These are phyloP conservation scores for Corydoras maculifer DNA, from an alignment of 2,113 vertebrate species.

Conservation along the genomic window DNA sequence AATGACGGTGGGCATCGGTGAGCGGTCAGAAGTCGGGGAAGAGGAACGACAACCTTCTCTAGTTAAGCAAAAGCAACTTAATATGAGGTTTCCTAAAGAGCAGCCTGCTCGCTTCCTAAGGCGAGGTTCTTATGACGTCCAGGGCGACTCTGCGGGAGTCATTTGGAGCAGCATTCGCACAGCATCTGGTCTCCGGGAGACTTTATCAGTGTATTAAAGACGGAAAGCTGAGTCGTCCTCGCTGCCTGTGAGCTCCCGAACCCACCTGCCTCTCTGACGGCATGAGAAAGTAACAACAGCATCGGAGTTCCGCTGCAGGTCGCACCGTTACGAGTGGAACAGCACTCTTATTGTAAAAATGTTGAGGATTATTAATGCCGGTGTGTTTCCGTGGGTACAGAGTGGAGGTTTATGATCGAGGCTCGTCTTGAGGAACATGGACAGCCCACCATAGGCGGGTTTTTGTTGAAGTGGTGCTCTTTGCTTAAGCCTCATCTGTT, in stretches of 20 bases:
- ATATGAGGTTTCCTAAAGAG: no score
- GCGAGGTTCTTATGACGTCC: conserved; percentile 1
- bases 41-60: not conserved
- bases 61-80: no score
- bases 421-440: no score
- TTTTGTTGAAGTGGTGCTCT: no score
- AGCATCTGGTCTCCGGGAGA: conserved; percentile 8
- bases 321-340: not conserved
- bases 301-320: not conserved
- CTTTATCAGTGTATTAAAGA: conserved; percentile 36
- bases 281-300: conserved; percentile 18
- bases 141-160: conserved; percentile 17
- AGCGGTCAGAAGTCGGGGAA: not conserved
- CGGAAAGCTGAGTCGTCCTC: conserved; percentile 18
- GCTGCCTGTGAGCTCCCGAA: conserved; percentile 14
- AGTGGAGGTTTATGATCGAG: no score
- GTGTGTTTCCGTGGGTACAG: no score
- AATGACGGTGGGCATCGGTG: not conserved
- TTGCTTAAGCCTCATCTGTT: not conserved
- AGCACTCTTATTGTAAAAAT: not conserved
- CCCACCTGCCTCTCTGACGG: not conserved
- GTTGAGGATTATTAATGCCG: no score
- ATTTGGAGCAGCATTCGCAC: conserved; percentile 24
- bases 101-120: not conserved
- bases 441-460: no score